Evolutionary conservation across 2,888 invertebrate species (phyloP).

Genomic region (Eurytoma californica): DNA sequence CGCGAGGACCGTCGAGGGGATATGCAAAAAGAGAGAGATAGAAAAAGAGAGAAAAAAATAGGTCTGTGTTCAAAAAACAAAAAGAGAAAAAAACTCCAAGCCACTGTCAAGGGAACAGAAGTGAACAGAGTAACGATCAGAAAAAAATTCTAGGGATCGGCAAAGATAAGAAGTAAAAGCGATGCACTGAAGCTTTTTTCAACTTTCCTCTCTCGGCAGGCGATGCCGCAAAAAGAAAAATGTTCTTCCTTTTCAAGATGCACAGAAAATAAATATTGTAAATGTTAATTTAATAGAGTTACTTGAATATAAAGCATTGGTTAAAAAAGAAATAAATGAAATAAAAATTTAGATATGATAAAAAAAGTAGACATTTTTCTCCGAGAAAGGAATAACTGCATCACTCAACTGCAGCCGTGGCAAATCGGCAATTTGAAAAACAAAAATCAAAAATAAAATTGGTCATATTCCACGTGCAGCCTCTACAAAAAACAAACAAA

Average conservation of each 20-base stretch:
- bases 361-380: slow-evolving; percentile 7
- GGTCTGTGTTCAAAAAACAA: slow-evolving; percentile 35
- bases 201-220: slow-evolving; percentile 14
- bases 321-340: no score
- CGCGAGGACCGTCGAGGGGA: slow-evolving; percentile 50
- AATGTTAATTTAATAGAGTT: no score
- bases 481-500: slow-evolving; percentile 17
- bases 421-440: slow-evolving; percentile 64
- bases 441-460: slow-evolving; percentile 25
- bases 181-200: slow-evolving; percentile 66
- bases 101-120: slow-evolving; percentile 29
- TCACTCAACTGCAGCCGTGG: slow-evolving; percentile 62
- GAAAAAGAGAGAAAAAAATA: slow-evolving; percentile 53
- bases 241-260: not conserved
- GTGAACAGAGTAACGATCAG: slow-evolving; percentile 29
- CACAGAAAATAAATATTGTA: no score
- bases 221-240: not conserved
- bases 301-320: no score
- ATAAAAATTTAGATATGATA: not conserved
- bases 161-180: slow-evolving; percentile 63
- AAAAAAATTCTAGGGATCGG: slow-evolving; percentile 28
- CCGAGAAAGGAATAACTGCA: slow-evolving; percentile 51
- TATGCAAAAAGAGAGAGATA: not conserved
- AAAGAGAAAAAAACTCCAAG: slow-evolving; percentile 27
- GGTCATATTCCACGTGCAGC: slow-evolving; percentile 62